Evolutionary conservation across 2,888 invertebrate species (phyloP), one percentile per base, ranked within the genome.

Genomic region (Neoitamus cyanurus): DNA sequence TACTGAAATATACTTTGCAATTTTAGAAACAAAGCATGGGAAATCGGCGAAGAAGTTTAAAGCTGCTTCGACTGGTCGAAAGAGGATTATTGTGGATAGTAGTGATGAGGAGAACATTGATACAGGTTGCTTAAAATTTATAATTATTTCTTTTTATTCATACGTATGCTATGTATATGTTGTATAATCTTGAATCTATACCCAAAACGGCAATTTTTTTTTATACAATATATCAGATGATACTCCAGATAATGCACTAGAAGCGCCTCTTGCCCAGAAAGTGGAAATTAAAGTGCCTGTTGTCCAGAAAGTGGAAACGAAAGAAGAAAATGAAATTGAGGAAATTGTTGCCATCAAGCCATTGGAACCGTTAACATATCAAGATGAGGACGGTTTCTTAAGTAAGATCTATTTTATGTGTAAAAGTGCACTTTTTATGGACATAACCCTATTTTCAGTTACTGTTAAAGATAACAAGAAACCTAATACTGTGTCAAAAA

Each of bases 311-410:
- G 20, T 20, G 3, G 37, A 37, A 37, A 15, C 11, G 20, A 36
- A 75, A 9, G 3, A 75, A 20, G 13, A 75, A n/a, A 15, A 42
- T 42, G 42, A 42, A 3, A 5, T 1, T 20, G 36, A 37, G 25
- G 13, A 75, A 75, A 20, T 9, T 20, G 7, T n/a, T 7, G 37
- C 6, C 37, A n/a, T 37, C 25, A 58, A 58, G 31, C 31, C 31
- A 80, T 3, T 42, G 20, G 25, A 31, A 11, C 75, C 75, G 25
- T 30, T 48, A 20, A 78, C 69, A 37, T 82, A 37, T n/a, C 36
- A 82, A 25, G 82, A 82, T 69, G 82, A 82, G 25, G 82, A 82
- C 28, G 82, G 82, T 4, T 82, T 82, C 25, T 28, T 82, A 36
- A 34, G 82, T 82, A 82, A 37, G 3, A 28, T 30, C 7, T 20